Evolutionary conservation across 2,888 invertebrate genomes (phyloP), one percentile per base, ranked within the genome.

Genomic region (Zeuzera pyrina): DNA sequence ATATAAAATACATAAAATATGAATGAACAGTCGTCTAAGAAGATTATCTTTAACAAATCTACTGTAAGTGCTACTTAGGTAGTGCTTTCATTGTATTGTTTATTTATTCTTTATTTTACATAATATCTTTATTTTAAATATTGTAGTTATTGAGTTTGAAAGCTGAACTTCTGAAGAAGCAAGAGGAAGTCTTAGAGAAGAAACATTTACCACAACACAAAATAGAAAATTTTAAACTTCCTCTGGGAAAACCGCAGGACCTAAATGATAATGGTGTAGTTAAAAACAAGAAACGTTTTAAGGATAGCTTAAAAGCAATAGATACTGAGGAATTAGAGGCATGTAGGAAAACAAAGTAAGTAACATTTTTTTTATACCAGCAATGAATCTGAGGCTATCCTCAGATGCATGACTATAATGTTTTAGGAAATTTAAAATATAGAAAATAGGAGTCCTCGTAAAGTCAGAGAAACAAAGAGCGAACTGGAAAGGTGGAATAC

Each of bases 121-220:
- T 15, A 30, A 49, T 26, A 14, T 13, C 6, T 22, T 26, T 5
- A 21, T n/a, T 23, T 28, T 29, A 15, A 32, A 27, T 34, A 6
- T 58, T 57, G 12, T 58, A 89, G 86, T 60, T 94, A 30, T 71
- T 94, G n/a, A 92, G 91, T 53, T 78, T 97, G 38, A 96, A 96
- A 78, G 96, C 97, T 1, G 97, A 97, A 71, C 81, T 97, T 10
- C 66, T 92, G 27, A 87, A 91, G 40, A 97, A 97, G 68, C 92
- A 95, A 70, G 90, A 92, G 49, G 95, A 96, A 71, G 89, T 93
- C 1, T 79, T 85, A 35, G 87, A 88, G 55, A 88, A 88, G 3
- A 92, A 89, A 53, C 71, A 77, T 13, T 53, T 76, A 1, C 81
- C 86, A 2, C 69, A 79, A 34, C 64, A 84, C 33, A 87, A 86